These are phyloP conservation scores for Pterostichus niger DNA, from an alignment of 2,888 invertebrate species.

Conservation along the genomic window DNA sequence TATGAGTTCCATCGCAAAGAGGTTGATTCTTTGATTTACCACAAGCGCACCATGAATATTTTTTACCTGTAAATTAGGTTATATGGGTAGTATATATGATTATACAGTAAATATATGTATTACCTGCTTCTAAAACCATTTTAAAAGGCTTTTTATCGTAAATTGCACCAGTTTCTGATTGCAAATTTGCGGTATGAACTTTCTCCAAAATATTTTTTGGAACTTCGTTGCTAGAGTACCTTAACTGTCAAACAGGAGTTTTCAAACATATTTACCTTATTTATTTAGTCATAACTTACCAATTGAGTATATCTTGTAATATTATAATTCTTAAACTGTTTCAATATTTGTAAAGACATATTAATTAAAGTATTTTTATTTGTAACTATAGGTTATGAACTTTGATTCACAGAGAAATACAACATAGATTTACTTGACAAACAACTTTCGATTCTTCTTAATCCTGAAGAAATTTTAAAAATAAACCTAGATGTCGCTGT, in stretches of 20 bases:
- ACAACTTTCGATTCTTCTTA: too few relatives aligned
- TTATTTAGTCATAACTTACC: not conserved
- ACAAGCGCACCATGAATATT: slow-evolving; percentile 95
- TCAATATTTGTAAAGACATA: slow-evolving; percentile 40
- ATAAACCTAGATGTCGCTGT: too few relatives aligned
- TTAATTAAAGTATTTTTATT: not conserved
- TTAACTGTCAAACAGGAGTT: slow-evolving; percentile 65
- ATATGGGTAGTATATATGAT: not conserved
- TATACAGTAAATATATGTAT: slow-evolving; percentile 69
- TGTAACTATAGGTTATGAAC: not conserved
- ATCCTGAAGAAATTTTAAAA: too few relatives aligned
- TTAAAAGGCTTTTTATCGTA: slow-evolving; percentile 96
- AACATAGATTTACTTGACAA: too few relatives aligned
- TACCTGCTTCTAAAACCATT: slow-evolving; percentile 84
- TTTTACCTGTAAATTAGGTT: slow-evolving; percentile 79
- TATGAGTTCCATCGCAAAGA: slow-evolving; percentile 96
- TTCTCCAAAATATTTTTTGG: slow-evolving; percentile 84
- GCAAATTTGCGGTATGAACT: slow-evolving; percentile 82
- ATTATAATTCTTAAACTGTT: not conserved
- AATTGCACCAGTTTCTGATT: slow-evolving; percentile 86
- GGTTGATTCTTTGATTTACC: slow-evolving; percentile 96
- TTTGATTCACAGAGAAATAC: slow-evolving; percentile 1
- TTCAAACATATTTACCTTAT: not conserved
- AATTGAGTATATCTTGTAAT: not conserved
- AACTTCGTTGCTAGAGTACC: slow-evolving; percentile 76